Percentiles rank a stretch among this genome's conserved stretches.
These are phyloP conservation scores for Drosophila nigromelanica DNA, from an alignment of 1,140 invertebrate genomes.

Conservation along the genomic window DNA sequence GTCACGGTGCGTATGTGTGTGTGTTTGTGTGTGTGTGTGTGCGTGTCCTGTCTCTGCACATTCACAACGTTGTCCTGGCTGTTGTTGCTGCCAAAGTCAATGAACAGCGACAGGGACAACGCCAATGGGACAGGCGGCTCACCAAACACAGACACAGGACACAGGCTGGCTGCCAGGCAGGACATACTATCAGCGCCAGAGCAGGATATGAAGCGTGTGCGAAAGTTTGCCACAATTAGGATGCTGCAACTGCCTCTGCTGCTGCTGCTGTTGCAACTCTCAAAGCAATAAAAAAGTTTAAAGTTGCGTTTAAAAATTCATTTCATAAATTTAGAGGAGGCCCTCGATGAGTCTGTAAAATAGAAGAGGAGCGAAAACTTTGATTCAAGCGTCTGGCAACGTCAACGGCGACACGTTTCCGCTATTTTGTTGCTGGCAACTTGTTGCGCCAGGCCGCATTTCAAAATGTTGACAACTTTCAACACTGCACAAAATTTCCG, in stretches of 20 bases:
- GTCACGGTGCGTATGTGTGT: constrained; percentile 56
- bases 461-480: constrained; percentile 58
- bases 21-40: constrained; percentile 10
- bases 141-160: constrained; percentile 20
- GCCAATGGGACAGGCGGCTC: constrained; percentile 44
- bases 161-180: constrained; percentile 1
- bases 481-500: constrained; percentile 74
- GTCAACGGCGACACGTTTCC: constrained; percentile 66
- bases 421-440: constrained; percentile 77
- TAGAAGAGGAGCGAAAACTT: constrained; percentile 25
- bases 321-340: constrained; percentile 70
- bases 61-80: constrained; percentile 49
- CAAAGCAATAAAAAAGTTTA: constrained; percentile 78
- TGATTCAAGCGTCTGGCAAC: constrained; percentile 57
- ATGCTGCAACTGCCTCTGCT: constrained; percentile 38
- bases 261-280: constrained; percentile 29
- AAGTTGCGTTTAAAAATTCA: constrained; percentile 78
- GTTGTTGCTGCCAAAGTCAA: constrained; percentile 73
- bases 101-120: constrained; percentile 62
- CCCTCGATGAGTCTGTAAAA: constrained; percentile 5
- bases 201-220: constrained; percentile 71
- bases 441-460: constrained; percentile 55
- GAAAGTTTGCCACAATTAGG: constrained; percentile 79
- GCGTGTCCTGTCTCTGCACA: constrained; percentile 50
- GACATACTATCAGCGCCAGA: constrained; percentile 17